Percentiles rank a stretch among this genome's conserved stretches.
Evolutionary conservation across 2,888 invertebrate genomes (phyloP).

Genomic region (Gandaritis pyraliata): DNA sequence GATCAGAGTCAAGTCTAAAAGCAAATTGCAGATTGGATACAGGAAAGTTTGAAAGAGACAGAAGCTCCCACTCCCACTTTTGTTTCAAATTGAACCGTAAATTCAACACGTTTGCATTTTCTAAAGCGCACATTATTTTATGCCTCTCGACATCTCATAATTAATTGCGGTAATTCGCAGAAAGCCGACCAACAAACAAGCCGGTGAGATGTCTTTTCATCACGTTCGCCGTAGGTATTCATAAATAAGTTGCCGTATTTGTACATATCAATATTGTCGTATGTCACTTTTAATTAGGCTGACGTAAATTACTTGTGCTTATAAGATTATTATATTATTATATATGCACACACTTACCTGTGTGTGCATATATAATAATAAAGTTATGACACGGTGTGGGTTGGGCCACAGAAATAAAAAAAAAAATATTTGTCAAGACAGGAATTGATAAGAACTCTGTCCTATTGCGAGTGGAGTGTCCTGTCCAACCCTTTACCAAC

Average conservation of each 20-base stretch:
- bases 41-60: too few relatives aligned
- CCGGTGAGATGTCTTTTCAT: slow-evolving; percentile 70
- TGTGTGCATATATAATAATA: too few relatives aligned
- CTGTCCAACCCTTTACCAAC: too few relatives aligned
- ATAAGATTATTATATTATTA: neutral
- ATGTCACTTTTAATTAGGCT: slow-evolving; percentile 48
- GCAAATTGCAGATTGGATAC: too few relatives aligned
- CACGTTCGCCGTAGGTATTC: slow-evolving; percentile 59
- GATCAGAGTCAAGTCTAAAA: too few relatives aligned
- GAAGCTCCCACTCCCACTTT: too few relatives aligned
- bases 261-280: slow-evolving; percentile 62
- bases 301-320: neutral
- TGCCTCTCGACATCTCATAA: slow-evolving; percentile 64
- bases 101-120: too few relatives aligned
- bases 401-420: neutral
- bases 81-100: too few relatives aligned
- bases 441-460: too few relatives aligned
- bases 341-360: too few relatives aligned
- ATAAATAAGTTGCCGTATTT: slow-evolving; percentile 59
- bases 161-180: slow-evolving; percentile 78
- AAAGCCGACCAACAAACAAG: slow-evolving; percentile 70
- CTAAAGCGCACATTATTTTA: slow-evolving; percentile 12
- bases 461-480: too few relatives aligned
- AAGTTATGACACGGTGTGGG: neutral
- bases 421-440: too few relatives aligned